Evolutionary conservation across 2,888 invertebrate genomes (phyloP).

Genomic region (Stenoptilia bipunctidactyla): DNA sequence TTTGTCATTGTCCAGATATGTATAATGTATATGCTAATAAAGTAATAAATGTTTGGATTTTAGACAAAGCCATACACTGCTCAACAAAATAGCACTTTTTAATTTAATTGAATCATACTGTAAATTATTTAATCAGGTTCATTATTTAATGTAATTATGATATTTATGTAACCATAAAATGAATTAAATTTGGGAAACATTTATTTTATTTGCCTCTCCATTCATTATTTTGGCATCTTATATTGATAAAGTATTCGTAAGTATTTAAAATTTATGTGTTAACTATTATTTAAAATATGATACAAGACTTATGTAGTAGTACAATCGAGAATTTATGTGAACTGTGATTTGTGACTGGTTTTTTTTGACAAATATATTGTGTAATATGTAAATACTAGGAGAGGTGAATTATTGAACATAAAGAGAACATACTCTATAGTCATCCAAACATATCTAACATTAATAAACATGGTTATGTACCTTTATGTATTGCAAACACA

Average conservation of each 20-base stretch:
- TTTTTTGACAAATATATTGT: slow-evolving; percentile 59
- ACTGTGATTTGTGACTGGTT: slow-evolving; percentile 71
- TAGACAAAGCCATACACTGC: slow-evolving; percentile 13
- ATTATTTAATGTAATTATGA: no score
- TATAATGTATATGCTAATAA: no score
- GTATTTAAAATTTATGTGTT: slow-evolving; percentile 46
- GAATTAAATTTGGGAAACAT: slow-evolving; percentile 25
- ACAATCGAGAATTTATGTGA: slow-evolving; percentile 69
- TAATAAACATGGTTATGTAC: no score
- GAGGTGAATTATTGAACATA: slow-evolving; percentile 1
- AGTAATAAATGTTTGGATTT: slow-evolving; percentile 2
- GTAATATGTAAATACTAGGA: slow-evolving; percentile 39
- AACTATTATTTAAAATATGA: slow-evolving; percentile 38
- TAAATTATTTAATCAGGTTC: no score
- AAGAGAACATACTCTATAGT: neutral
- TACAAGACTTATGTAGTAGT: slow-evolving; percentile 60
- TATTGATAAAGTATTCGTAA: slow-evolving; percentile 25
- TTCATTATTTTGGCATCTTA: slow-evolving; percentile 31
- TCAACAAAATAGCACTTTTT: slow-evolving; percentile 8
- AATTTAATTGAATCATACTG: neutral
- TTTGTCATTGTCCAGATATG: slow-evolving; percentile 1
- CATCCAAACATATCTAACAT: neutral
- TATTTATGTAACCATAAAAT: no score
- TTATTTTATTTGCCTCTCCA: slow-evolving; percentile 33
- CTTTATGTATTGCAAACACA: no score